Evolutionary conservation across 2,113 vertebrate species (phyloP).

Genomic region (Siphamia tubifer): DNA sequence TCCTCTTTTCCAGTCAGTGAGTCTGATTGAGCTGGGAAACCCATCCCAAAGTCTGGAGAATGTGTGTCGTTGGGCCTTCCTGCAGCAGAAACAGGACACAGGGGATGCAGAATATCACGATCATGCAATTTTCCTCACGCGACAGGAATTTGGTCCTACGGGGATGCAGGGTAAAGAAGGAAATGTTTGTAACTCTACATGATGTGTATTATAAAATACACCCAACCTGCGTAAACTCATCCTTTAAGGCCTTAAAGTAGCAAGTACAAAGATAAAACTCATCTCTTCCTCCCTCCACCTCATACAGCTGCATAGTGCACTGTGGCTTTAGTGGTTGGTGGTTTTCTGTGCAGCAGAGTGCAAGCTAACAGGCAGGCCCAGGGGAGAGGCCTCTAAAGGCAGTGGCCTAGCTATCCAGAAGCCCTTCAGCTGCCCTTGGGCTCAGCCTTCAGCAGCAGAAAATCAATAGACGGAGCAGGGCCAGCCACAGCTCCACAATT

Average conservation of each 20-base stretch:
- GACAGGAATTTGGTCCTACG: constrained; percentile 96
- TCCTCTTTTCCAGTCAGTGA: constrained; percentile 83
- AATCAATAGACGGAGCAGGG: constrained; percentile 69
- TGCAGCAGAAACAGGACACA: constrained; percentile 92
- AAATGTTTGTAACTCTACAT: background rate
- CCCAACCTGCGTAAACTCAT: background rate
- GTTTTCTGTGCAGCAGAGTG: constrained; percentile 71
- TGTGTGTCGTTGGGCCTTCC: constrained; percentile 95
- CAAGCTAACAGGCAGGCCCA: constrained; percentile 66
- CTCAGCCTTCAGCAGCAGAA: constrained; percentile 69
- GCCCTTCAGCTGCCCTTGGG: constrained; percentile 78
- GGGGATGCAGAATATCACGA: constrained; percentile 92
- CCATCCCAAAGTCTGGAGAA: constrained; percentile 97
- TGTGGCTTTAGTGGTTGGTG: constrained; percentile 59
- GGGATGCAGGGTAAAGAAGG: constrained; percentile 93
- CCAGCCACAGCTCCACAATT: constrained; percentile 64
- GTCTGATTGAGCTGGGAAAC: constrained; percentile 94
- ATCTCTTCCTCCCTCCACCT: constrained; percentile 15
- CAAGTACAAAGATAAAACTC: background rate
- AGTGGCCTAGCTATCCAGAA: constrained; percentile 67
- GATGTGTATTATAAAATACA: background rate
- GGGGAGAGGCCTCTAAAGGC: constrained; percentile 68
- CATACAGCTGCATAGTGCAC: constrained; percentile 23
- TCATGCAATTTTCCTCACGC: constrained; percentile 96
- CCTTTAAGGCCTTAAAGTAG: background rate